Evolutionary conservation across 1,140 invertebrate genomes (phyloP), one percentile per base, ranked within the genome.

Genomic region (Mizuhopecten yessoensis): DNA sequence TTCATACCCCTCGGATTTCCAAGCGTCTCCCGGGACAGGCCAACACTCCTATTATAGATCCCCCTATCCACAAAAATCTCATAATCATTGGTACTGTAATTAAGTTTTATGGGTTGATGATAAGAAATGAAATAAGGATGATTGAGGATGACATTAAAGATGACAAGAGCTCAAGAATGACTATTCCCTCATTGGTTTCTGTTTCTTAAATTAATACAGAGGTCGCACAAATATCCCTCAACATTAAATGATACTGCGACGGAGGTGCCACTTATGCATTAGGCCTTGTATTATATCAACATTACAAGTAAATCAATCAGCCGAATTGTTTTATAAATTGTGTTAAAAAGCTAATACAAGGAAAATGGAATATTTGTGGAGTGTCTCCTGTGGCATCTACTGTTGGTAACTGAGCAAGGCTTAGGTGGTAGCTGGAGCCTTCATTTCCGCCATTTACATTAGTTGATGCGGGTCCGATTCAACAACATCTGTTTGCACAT

Each of bases 91-190:
- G 57, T 75, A 75, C 57, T 75, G 57, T 75, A 75, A 75, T 75
- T 75, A 75, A 75, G 57, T 75, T 75, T 75, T 75, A 75, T 75
- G 57, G 57, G 23, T 75, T 75, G 57, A 75, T 75, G 57, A 75
- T 75, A 75, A 75, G 57, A 75, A 75, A 75, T 75, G 57, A 75
- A 75, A 75, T 75, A 75, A 75, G 57, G 57, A 75, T 75, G 57
- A 75, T 75, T 75, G 57, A 75, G 29, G 57, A 75, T 75, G 57
- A 75, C 57, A 75, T 75, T 75, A 75, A 75, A 75, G 57, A 75
- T 75, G 57, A 75, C 57, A 75, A 29, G 57, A 75, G 57, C 57
- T 75, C 57, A 75, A 17, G 17, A 75, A 75, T 75, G n/a, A 29
- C 57, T 75, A 75, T 75, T 75, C 57, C 57, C 57, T 75, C 57